phyloP scores from a whole-genome alignment of 2,797 vertebrate genomes.

The Myotis pilosus region DNA sequence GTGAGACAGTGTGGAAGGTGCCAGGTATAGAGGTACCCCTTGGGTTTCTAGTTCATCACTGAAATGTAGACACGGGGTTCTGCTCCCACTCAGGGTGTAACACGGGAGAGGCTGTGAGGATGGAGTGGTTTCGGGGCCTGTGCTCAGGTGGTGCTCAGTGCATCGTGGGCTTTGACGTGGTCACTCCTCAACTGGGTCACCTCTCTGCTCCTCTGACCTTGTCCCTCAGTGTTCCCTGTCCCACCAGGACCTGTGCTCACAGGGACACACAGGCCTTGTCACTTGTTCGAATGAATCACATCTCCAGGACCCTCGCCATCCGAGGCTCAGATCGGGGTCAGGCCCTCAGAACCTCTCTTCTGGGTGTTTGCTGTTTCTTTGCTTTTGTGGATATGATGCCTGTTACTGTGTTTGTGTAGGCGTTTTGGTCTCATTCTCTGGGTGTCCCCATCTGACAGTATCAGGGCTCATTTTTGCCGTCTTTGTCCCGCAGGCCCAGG shows the following conservation, averaged over 20 bases:
- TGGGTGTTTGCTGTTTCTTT: no score
- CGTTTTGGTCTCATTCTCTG: no score
- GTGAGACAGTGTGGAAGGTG: no score
- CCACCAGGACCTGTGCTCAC: no score
- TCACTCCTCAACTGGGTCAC: not conserved
- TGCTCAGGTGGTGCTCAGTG: not conserved
- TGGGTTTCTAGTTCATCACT: no score
- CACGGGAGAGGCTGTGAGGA: not conserved
- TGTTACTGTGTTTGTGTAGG: no score
- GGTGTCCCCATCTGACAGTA: not conserved
- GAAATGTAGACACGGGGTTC: no score
- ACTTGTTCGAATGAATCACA: not conserved
- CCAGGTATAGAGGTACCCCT: no score
- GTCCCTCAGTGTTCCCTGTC: no score
- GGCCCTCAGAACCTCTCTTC: no score
- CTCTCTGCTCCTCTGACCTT: not conserved
- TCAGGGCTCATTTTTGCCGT: not conserved
- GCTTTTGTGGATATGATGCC: no score
- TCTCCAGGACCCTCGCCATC: not conserved
- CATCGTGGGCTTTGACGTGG: not conserved
- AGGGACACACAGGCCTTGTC: not conserved
- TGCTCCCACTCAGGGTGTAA: no score
- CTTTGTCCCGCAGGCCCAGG: not conserved
- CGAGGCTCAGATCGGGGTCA: not conserved
- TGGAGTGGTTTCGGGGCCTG: accelerated